Evolutionary conservation across 1,140 invertebrate species (phyloP).

Genomic region (Danaus plexippus): DNA sequence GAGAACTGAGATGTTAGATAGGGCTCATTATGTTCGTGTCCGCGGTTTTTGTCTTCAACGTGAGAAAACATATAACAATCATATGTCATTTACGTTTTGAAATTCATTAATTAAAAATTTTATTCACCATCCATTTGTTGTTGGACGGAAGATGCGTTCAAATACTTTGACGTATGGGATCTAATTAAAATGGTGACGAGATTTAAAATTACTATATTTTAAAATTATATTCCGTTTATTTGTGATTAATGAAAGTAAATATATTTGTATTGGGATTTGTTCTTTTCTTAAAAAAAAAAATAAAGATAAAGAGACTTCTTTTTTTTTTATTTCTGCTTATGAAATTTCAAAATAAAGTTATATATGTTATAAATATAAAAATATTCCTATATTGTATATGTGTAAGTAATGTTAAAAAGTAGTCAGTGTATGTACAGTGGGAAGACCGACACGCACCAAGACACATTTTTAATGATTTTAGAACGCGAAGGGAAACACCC

Average conservation of each 20-base stretch:
- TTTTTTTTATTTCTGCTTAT: constrained; percentile 1
- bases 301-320: too few relatives aligned
- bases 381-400: constrained; percentile 12
- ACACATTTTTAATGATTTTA: constrained; percentile 70
- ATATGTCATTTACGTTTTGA: too few relatives aligned
- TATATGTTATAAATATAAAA: constrained; percentile 1
- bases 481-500: constrained; percentile 39
- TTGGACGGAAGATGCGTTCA: too few relatives aligned
- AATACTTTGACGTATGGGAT: background rate
- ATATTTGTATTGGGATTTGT: too few relatives aligned
- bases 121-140: too few relatives aligned
- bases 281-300: too few relatives aligned
- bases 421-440: constrained; percentile 23
- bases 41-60: constrained; percentile 11
- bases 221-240: background rate
- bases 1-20: constrained; percentile 25
- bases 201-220: background rate
- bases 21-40: constrained; percentile 18
- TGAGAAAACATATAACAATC: constrained; percentile 10
- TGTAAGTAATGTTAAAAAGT: constrained; percentile 24
- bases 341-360: background rate
- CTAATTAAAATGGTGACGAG: too few relatives aligned
- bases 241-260: background rate
- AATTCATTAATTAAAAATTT: too few relatives aligned
- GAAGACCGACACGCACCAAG: constrained; percentile 46